Evolutionary conservation across 2,113 vertebrate species (phyloP), one percentile per base, ranked within the genome.

Genomic region (Oxyruncus cristatus): DNA sequence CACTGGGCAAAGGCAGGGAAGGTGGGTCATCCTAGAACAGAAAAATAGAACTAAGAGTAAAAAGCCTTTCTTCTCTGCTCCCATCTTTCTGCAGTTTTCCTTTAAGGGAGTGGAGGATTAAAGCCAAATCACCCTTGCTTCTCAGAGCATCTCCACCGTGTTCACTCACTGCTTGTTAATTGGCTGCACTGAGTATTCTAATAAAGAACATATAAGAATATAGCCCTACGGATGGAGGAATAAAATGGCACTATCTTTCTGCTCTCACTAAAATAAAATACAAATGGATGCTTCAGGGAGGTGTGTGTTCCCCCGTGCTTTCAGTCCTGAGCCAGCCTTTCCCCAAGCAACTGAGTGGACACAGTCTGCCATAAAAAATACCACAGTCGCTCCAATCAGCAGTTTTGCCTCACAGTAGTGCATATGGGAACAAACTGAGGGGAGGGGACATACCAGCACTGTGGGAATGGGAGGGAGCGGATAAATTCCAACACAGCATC

Each of bases 401-500:
- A 35, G 39, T 82, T 88, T 62, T 72, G 35, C 50, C 21, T 93
- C 84, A 32, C 53, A 46, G 46, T 42, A 39, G 80, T 58, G 71
- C 77, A 89, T 83, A 85, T 77, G 78, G 86, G 59, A 95, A 83
- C 91, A 88, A 97, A 85, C 89, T 94, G 87, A 35, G 83, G 85
- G 93, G 84, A 92, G 81, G 93, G 74, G 52, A 85, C 88, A 85
- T 56, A 89, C 59, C 39, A 39, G 55, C 78, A 81, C 78, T 61
- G 91, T 86, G 89, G 74, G 63, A 97, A 83, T 84, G 81, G 95
- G 96, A 96, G 82, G 82, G 95, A 93, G 61, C 83, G 85, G 92
- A 89, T 68, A 89, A 92, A 95, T 86, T 56, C 37, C 28, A 92
- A 33, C 24, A 5, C 68, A 35, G 79, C 76, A 86, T 75, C 76